These are phyloP conservation scores for Lacerta bilineata DNA, from an alignment of 2,797 vertebrate genomes.

Conservation along the genomic window DNA sequence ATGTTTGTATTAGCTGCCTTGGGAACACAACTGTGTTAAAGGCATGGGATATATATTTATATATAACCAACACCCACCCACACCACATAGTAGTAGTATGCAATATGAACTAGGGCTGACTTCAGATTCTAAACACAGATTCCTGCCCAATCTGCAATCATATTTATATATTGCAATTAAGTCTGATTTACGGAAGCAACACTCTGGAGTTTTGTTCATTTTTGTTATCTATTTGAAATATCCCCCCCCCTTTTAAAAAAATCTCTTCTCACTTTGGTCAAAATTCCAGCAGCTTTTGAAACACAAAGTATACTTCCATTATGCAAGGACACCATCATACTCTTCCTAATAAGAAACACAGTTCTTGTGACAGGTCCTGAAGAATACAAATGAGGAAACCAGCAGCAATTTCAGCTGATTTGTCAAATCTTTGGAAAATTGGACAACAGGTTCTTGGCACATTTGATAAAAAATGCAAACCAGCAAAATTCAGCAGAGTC, in stretches of 20 bases:
- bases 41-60: too few relatives aligned
- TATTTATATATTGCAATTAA: background rate
- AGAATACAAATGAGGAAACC: conserved; percentile 15
- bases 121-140: background rate
- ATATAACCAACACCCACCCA: too few relatives aligned
- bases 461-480: conserved; percentile 1
- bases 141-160: background rate
- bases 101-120: background rate
- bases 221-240: background rate
- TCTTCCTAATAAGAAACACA: conserved; percentile 14
- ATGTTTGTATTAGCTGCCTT: too few relatives aligned
- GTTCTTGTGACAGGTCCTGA: conserved; percentile 7
- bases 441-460: background rate
- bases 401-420: background rate
- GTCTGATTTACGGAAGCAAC: background rate
- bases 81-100: too few relatives aligned
- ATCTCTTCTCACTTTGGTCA: background rate
- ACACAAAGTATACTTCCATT: background rate
- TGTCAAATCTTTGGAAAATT: background rate
- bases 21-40: too few relatives aligned
- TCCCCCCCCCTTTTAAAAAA: background rate
- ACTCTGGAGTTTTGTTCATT: background rate
- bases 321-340: background rate
- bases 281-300: background rate
- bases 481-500: background rate